Percentiles rank a stretch among this genome's conserved stretches.
These are phyloP conservation scores for Brenthis hecate DNA, from an alignment of 2,888 invertebrate genomes.

Conservation along the genomic window DNA sequence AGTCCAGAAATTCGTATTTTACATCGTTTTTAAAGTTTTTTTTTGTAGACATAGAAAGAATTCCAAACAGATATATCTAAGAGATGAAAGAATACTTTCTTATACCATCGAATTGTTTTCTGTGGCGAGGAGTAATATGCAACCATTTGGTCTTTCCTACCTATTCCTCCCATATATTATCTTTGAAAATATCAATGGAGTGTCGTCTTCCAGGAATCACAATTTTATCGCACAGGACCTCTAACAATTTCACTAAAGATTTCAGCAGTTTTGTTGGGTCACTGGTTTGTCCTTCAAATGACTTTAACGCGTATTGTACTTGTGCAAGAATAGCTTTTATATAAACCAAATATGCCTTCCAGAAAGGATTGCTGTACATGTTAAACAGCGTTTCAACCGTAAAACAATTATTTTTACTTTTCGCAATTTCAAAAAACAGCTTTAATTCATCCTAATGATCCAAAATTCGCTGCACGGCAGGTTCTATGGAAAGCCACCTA, in stretches of 20 bases:
- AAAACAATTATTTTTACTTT: not conserved
- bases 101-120: no score
- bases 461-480: not conserved
- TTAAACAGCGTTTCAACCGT: not conserved
- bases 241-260: slow-evolving; percentile 2
- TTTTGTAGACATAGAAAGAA: no score
- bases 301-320: slow-evolving; percentile 11
- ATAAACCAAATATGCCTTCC: not conserved
- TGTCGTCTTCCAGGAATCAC: not conserved
- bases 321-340: not conserved
- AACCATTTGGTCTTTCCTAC: no score
- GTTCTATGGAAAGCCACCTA: slow-evolving; percentile 8
- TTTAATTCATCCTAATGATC: not conserved
- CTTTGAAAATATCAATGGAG: not conserved
- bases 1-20: no score
- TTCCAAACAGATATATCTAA: no score
- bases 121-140: no score
- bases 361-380: not conserved
- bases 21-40: no score
- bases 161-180: no score
- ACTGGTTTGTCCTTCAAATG: slow-evolving; percentile 10
- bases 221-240: slow-evolving; percentile 1
- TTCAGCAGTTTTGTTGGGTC: slow-evolving; percentile 4
- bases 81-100: no score
- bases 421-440: not conserved